phyloP scores from a whole-genome alignment of 2,113 vertebrate species.

The Plotosus lineatus region DNA sequence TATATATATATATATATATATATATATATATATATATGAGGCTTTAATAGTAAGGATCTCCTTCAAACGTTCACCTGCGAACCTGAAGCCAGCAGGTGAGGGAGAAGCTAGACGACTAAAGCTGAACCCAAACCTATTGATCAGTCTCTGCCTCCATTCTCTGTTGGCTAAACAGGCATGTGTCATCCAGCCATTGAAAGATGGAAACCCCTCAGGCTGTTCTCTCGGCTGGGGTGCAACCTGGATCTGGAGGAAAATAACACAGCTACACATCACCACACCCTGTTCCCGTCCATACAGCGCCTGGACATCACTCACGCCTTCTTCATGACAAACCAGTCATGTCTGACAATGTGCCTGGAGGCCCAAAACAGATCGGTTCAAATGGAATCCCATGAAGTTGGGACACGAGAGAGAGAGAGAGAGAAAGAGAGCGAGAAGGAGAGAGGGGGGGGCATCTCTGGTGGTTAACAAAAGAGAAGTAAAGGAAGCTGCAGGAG shows the following conservation, averaged over 20 bases:
- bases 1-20: too few relatives aligned
- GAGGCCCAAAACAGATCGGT: constrained; percentile 71
- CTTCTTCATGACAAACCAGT: constrained; percentile 70
- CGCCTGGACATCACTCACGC: constrained; percentile 49
- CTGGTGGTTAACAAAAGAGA: constrained; percentile 51
- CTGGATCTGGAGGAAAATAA: constrained; percentile 58
- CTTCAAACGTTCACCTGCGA: background rate
- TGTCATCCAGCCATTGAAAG: constrained; percentile 36
- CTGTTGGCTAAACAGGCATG: constrained; percentile 47
- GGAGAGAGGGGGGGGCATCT: too few relatives aligned
- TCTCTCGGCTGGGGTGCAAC: constrained; percentile 37
- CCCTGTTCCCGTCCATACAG: constrained; percentile 52
- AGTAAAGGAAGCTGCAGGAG: constrained; percentile 50
- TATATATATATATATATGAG: too few relatives aligned
- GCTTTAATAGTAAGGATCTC: background rate
- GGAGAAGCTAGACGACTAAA: background rate
- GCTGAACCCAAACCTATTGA: constrained; percentile 23
- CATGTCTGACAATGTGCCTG: constrained; percentile 69
- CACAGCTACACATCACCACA: constrained; percentile 54
- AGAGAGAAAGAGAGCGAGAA: too few relatives aligned
- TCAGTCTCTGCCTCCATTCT: constrained; percentile 5
- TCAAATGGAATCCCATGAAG: constrained; percentile 49
- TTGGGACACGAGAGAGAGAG: constrained; percentile 38
- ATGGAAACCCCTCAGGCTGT: constrained; percentile 35
- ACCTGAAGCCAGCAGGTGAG: background rate